Conservation (phyloP, 2,113 vertebrate genomes). For the Thomomys bottae region DNA sequence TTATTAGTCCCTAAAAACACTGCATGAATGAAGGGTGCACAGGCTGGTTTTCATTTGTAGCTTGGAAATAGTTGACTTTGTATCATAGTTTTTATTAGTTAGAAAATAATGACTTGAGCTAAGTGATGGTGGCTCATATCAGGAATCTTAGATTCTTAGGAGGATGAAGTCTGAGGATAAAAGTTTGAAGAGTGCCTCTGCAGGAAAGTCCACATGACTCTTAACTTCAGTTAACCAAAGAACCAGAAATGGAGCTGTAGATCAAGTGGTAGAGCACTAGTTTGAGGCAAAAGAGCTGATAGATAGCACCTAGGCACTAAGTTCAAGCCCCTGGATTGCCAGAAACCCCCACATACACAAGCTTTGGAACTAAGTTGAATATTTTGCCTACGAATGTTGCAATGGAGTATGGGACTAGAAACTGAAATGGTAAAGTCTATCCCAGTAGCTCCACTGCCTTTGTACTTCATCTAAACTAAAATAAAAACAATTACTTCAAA, state of each 20-base stretch:
- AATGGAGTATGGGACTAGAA: neutral
- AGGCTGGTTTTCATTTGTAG: neutral
- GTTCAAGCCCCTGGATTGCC: too few relatives aligned
- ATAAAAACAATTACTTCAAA: neutral
- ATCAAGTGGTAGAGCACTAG: too few relatives aligned
- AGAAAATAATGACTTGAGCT: too few relatives aligned
- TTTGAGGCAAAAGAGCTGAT: too few relatives aligned
- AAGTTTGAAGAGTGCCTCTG: too few relatives aligned
- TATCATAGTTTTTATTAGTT: neutral
- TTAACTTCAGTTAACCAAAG: too few relatives aligned
- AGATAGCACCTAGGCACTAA: too few relatives aligned
- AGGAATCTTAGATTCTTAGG: too few relatives aligned
- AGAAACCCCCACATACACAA: neutral
- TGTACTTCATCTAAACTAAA: neutral
- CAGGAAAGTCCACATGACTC: too few relatives aligned
- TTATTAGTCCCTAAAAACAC: neutral
- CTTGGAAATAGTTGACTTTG: neutral
- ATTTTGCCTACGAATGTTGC: neutral
- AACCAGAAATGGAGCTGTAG: too few relatives aligned
- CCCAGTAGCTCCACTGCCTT: neutral
- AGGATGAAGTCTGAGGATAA: too few relatives aligned
- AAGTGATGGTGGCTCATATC: too few relatives aligned
- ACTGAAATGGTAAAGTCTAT: neutral
- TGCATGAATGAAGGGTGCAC: neutral
- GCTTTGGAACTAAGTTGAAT: neutral